Evolutionary conservation across 2,797 vertebrate species (phyloP).

Genomic region (Lutjanus argentimaculatus): DNA sequence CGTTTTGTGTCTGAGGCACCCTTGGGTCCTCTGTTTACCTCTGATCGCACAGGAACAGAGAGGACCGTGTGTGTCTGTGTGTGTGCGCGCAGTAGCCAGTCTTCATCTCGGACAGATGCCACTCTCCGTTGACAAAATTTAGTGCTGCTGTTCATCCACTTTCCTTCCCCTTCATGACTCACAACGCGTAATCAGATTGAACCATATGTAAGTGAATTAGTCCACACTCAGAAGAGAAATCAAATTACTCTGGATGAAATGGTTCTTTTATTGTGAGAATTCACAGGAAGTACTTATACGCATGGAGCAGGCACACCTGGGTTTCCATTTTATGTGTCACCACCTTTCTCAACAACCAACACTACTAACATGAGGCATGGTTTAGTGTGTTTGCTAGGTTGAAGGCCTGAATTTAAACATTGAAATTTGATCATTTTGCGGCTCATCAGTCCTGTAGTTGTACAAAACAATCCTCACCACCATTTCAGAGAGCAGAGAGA

Average conservation of each 20-base stretch:
- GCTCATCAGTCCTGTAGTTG: background rate
- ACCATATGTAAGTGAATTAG: conserved; percentile 67
- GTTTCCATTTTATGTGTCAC: conserved; percentile 24
- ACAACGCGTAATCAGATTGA: conserved; percentile 66
- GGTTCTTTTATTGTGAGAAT: conserved; percentile 62
- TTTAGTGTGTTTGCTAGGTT: background rate
- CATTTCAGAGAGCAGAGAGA: background rate
- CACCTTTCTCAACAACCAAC: background rate
- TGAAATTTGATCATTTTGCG: background rate
- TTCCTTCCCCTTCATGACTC: conserved; percentile 57
- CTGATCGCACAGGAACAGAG: conserved; percentile 32
- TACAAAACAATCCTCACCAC: background rate
- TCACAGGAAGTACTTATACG: conserved; percentile 50
- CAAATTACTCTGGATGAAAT: conserved; percentile 54
- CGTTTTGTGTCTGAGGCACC: conserved; percentile 37
- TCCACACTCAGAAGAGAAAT: conserved; percentile 65
- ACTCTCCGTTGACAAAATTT: conserved; percentile 46
- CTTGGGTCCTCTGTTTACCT: conserved; percentile 40
- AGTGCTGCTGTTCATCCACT: conserved; percentile 46
- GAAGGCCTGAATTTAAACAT: background rate
- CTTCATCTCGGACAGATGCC: conserved; percentile 50
- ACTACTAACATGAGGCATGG: background rate
- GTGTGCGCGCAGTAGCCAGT: background rate
- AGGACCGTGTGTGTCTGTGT: background rate
- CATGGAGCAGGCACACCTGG: conserved; percentile 48